These are phyloP conservation scores for Chaetodon trifascialis DNA, from an alignment of 2,113 vertebrate species.

Conservation along the genomic window DNA sequence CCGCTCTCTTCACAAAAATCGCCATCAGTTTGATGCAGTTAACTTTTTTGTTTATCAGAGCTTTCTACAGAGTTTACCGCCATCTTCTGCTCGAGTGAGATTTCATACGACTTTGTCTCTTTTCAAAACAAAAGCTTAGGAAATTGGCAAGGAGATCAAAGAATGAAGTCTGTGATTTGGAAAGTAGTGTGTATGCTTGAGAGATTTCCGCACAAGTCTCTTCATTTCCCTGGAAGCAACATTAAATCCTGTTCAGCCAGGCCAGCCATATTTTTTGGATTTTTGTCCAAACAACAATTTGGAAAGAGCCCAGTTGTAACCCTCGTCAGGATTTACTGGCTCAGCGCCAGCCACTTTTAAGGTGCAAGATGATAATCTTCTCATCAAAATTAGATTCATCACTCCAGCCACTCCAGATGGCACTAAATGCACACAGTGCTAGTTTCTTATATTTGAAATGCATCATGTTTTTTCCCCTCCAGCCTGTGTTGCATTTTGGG, in stretches of 20 bases:
- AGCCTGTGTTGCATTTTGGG: slow-evolving; percentile 51
- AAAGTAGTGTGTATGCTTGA: slow-evolving; percentile 59
- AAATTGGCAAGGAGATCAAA: slow-evolving; percentile 78
- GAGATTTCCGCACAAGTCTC: slow-evolving; percentile 67
- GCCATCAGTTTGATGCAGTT: slow-evolving; percentile 14
- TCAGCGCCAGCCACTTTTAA: slow-evolving; percentile 59
- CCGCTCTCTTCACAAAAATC: slow-evolving; percentile 2
- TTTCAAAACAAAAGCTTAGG: slow-evolving; percentile 72
- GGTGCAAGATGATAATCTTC: slow-evolving; percentile 71
- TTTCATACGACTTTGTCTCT: slow-evolving; percentile 54
- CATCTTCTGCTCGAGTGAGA: slow-evolving; percentile 60
- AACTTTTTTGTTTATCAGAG: slow-evolving; percentile 43
- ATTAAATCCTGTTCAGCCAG: slow-evolving; percentile 67
- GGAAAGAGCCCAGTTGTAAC: slow-evolving; percentile 71
- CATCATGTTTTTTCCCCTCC: slow-evolving; percentile 11
- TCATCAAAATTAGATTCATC: slow-evolving; percentile 64
- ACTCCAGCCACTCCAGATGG: slow-evolving; percentile 69
- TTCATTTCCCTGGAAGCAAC: slow-evolving; percentile 75
- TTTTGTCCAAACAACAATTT: slow-evolving; percentile 70
- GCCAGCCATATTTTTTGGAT: slow-evolving; percentile 67
- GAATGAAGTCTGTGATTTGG: slow-evolving; percentile 65
- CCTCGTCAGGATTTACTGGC: slow-evolving; percentile 67
- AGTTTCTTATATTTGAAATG: slow-evolving; percentile 33
- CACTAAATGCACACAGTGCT: slow-evolving; percentile 43
- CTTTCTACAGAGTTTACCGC: slow-evolving; percentile 54